A percentile compares a stretch with the other conserved stretches of the same genome.
These are phyloP conservation scores for Scolanthus callimorphus DNA, from an alignment of 92 coral and sea anemone species.

Conservation along the genomic window DNA sequence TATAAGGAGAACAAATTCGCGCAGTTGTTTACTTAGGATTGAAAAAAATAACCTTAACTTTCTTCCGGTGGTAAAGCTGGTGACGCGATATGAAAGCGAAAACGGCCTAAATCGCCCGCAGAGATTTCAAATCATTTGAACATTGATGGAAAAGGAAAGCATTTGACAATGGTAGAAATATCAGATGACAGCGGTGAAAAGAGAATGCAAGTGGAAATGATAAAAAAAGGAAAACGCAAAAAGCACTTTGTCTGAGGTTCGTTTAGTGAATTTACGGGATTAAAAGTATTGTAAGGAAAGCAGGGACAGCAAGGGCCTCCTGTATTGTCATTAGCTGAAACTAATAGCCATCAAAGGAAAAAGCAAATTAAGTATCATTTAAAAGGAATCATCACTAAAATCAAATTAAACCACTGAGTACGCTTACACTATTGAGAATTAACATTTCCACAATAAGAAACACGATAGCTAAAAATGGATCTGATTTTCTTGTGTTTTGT, in stretches of 20 bases:
- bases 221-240: neutral
- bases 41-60: too few relatives aligned
- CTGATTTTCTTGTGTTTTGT: neutral
- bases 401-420: neutral
- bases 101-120: neutral
- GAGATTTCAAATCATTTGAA: neutral
- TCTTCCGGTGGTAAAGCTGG: neutral
- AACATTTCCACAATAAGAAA: too few relatives aligned
- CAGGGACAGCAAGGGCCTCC: neutral
- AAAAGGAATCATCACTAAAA: neutral
- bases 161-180: neutral
- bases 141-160: neutral
- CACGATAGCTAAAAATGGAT: neutral
- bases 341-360: constrained; percentile 4
- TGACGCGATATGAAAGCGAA: neutral
- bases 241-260: too few relatives aligned
- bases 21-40: too few relatives aligned
- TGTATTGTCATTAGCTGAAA: neutral
- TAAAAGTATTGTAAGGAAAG: too few relatives aligned
- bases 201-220: neutral
- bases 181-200: neutral
- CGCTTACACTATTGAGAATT: neutral
- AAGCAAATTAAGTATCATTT: constrained; percentile 6
- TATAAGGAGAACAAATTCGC: too few relatives aligned
- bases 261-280: too few relatives aligned